Evolutionary conservation across 92 coral and sea anemone genomes (phyloP).

Genomic region (Micromussa lordhowensis): DNA sequence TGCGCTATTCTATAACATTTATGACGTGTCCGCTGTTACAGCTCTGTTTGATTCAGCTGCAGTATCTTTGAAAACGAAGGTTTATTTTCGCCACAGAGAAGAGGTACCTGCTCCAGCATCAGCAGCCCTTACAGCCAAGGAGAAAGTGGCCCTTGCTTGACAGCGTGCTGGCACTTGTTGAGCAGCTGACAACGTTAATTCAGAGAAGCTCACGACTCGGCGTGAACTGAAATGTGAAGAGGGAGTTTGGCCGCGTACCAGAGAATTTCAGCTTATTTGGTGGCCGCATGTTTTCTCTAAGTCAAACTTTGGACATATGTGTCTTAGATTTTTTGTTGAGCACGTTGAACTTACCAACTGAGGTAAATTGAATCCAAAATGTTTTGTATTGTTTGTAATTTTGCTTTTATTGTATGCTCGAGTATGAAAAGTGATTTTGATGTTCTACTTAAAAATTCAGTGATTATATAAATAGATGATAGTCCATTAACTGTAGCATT

Average conservation of each 20-base stretch:
- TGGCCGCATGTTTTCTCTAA: conserved; percentile 9
- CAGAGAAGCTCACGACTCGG: not conserved
- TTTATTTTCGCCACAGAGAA: not conserved
- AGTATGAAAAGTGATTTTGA: no score
- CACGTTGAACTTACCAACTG: conserved; percentile 20
- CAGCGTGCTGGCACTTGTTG: conserved; percentile 15
- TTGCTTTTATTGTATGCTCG: no score
- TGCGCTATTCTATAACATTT: no score
- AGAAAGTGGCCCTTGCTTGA: conserved; percentile 15
- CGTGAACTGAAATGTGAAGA: not conserved
- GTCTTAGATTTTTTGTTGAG: conserved; percentile 10
- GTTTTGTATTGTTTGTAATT: no score
- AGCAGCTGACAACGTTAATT: not conserved
- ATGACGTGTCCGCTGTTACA: no score
- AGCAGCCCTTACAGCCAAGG: not conserved
- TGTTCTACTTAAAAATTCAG: no score
- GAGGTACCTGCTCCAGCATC: not conserved
- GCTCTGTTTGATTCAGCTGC: no score
- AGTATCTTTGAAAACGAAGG: no score
- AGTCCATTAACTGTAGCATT: no score
- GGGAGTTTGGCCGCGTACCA: conserved; percentile 34
- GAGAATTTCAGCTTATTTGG: conserved; percentile 31
- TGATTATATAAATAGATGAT: no score
- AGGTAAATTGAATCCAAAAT: no score
- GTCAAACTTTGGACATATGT: conserved; percentile 10